Evolutionary conservation across 2,888 invertebrate genomes (phyloP).

Genomic region (Metopia argyrocephala): DNA sequence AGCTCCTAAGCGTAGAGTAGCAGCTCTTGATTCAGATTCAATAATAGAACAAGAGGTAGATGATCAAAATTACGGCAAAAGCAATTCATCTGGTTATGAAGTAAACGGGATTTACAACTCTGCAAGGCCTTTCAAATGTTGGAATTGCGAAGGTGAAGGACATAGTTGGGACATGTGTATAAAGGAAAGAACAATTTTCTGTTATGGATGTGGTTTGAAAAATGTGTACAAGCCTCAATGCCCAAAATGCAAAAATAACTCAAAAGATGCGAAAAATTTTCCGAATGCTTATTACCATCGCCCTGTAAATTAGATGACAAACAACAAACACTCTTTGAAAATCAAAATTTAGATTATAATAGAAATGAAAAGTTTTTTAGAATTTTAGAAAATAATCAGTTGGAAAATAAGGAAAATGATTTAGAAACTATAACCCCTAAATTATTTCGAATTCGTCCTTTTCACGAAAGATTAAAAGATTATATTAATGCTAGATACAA

Average conservation of each 20-base stretch:
- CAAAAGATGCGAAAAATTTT: conserved; percentile 14
- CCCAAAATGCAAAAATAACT: background rate
- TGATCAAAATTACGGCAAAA: too few species aligned
- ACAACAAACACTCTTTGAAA: too few species aligned
- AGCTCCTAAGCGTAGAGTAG: background rate
- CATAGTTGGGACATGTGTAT: conserved; percentile 21
- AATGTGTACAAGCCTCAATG: conserved; percentile 22
- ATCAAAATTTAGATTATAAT: too few species aligned
- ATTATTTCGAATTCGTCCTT: background rate
- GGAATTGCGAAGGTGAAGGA: conserved; percentile 27
- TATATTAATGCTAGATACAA: background rate
- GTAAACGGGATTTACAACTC: background rate
- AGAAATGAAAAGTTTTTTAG: too few species aligned
- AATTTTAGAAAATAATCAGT: background rate
- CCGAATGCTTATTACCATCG: background rate
- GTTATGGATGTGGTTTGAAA: too few species aligned
- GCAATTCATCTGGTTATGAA: background rate
- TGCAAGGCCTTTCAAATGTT: background rate
- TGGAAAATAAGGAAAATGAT: background rate
- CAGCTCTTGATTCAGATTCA: background rate
- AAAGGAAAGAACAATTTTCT: background rate
- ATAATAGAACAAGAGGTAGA: background rate
- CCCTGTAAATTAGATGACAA: background rate
- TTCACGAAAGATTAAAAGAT: too few species aligned
- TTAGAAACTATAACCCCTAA: background rate